phyloP scores from a whole-genome alignment of 1,140 invertebrate genomes.

The Vanessa atalanta region DNA sequence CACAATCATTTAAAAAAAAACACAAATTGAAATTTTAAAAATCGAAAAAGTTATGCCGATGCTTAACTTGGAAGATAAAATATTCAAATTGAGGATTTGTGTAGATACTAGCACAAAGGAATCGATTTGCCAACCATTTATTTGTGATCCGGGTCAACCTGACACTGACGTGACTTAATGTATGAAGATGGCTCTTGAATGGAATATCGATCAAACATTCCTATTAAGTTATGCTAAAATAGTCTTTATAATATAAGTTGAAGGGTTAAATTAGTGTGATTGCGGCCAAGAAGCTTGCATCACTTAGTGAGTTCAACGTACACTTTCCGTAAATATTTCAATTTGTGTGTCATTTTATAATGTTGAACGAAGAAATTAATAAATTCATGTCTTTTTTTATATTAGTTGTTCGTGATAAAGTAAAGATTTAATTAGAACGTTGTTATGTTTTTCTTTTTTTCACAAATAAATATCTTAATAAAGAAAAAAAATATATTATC shows the following conservation, averaged over 20 bases:
- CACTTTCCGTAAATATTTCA: neutral
- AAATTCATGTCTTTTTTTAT: too few relatives aligned
- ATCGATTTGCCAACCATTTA: constrained; percentile 27
- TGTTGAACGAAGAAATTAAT: too few relatives aligned
- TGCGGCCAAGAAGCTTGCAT: neutral
- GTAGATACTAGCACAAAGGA: constrained; percentile 18
- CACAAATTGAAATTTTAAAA: neutral
- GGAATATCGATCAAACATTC: neutral
- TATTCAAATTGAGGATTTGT: constrained; percentile 20
- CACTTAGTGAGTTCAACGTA: neutral
- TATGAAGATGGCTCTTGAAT: constrained; percentile 21
- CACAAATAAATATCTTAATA: too few relatives aligned
- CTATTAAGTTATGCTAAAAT: constrained; percentile 14
- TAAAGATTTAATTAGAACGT: too few relatives aligned
- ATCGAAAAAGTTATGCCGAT: neutral
- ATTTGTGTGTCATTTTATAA: neutral
- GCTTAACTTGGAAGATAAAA: neutral
- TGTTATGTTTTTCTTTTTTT: too few relatives aligned
- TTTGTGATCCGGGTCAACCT: constrained; percentile 27
- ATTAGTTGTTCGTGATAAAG: too few relatives aligned
- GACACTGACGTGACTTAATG: constrained; percentile 25
- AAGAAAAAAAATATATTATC: too few relatives aligned
- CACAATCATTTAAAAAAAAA: neutral
- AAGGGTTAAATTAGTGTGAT: constrained; percentile 5
- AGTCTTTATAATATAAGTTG: neutral